Percentiles rank a stretch among this genome's conserved stretches.
Conservation (phyloP, 2,888 invertebrate species). For the Eupithecia subumbrata region DNA sequence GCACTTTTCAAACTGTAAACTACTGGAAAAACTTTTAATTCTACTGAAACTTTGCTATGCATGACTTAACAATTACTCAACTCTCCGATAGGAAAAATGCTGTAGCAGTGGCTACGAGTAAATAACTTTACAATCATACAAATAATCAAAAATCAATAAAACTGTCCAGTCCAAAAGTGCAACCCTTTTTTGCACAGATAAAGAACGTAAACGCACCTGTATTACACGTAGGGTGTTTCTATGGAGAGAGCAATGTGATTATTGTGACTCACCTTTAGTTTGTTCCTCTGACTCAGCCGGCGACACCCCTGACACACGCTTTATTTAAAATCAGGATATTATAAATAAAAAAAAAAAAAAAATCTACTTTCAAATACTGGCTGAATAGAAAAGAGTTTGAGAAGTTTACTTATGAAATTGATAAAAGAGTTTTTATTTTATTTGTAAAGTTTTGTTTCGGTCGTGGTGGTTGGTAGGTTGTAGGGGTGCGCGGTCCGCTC, state of each 20-base stretch:
- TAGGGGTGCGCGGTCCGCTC: slow-evolving; percentile 80
- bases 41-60: neutral
- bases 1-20: too few relatives aligned
- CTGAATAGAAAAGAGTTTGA: slow-evolving; percentile 30
- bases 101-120: too few relatives aligned
- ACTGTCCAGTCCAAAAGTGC: slow-evolving; percentile 7
- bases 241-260: slow-evolving; percentile 60
- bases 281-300: slow-evolving; percentile 75
- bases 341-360: slow-evolving; percentile 34
- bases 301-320: slow-evolving; percentile 69
- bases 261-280: slow-evolving; percentile 75
- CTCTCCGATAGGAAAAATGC: neutral
- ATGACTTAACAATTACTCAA: neutral
- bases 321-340: slow-evolving; percentile 40
- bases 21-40: neutral
- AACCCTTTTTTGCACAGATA: slow-evolving; percentile 36
- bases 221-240: slow-evolving; percentile 76
- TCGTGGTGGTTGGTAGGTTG: slow-evolving; percentile 42
- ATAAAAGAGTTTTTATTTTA: slow-evolving; percentile 41
- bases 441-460: slow-evolving; percentile 47
- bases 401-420: slow-evolving; percentile 23
- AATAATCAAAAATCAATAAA: slow-evolving; percentile 10
- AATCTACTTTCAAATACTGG: slow-evolving; percentile 27
- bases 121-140: neutral
- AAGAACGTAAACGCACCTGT: slow-evolving; percentile 43